Evolutionary conservation across 1,140 invertebrate genomes (phyloP), one percentile per base, ranked within the genome.

Genomic region (Drosophila santomea): DNA sequence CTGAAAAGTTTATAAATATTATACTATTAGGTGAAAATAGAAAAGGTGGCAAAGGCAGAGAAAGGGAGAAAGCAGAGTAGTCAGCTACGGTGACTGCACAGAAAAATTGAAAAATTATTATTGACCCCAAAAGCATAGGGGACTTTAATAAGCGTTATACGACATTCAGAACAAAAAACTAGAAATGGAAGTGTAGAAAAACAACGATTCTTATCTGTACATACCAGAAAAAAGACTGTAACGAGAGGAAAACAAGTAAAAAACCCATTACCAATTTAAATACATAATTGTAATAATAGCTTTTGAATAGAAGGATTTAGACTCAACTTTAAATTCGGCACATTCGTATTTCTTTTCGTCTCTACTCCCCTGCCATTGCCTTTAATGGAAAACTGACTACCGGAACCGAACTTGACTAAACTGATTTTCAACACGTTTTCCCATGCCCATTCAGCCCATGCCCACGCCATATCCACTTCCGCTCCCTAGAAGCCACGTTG

Each of bases 401-500:
- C 66, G 41, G 41, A 55, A 66, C 35, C 32, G 15, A 32, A 36
- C 35, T 11, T 35, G 23, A 52, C 62, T 55, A 43, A 25, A 25
- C 4, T 4, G 4, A 4, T 25, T 25, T 25, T 4, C 25, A 67
- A 67, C 61, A 55, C 61, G 50, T 47, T 67, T 62, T 69, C 66
- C 43, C 66, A 62, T 50, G 38, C 23, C 12, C 10, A 7, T 17
- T 28, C 41, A 44, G 12, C 55, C 41, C 55, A 45, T 15, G 15
- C 15, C 50, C 41, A 43, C 39, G 4, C 39, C 39, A 4, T 4
- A 25, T 25, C 60, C 14, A 69, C 48, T 43, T 25, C 32, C 41
- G 39, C 35, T 39, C 14, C 47, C 61, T 54, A 51, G 61, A 60
- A 50, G 48, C 59, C 44, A 41, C 71, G 74, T 36, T 75, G 74